Base-by-base conservation (phyloP, 2,888 invertebrate genomes). In the Tenthredo mesomela region DNA sequence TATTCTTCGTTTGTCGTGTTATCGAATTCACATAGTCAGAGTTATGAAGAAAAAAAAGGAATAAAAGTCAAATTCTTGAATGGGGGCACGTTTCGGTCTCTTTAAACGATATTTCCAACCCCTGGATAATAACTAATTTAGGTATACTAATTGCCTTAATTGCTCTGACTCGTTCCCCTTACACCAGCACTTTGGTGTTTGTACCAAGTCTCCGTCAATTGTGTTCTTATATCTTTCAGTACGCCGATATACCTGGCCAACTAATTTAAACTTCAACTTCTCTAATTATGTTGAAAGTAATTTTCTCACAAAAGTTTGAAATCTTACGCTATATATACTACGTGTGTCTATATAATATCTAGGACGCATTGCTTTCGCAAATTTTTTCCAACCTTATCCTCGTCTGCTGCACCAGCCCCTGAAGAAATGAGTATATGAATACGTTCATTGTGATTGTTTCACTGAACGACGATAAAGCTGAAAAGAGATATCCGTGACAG, bases 231-330 rank as follows among this genome's bases (percentile, higher is more conserved):
- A 67, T 67, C 18, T 67, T 25, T 67, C 33, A 15, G 33, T 67
- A 67, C 67, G 33, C 67, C 67, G 67, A 67, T 67, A 67, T 67
- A 67, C 67, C 67, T 33, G 33, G 33, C 12, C 18, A 33, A 0
- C 33, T 67, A 67, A 67, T 67, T 67, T 18, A 67, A 67, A 67
- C 67, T 67, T 67, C 33, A 67, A 67, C 67, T 67, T 67, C 67
- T 33, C 67, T 67, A 67, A 67, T 67, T 67, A 67, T 29, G 67
- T 67, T 33, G 6, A 67, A 67, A 67, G 67, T 67, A 67, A 67
- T 67, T 67, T 67, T 7, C 67, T 33, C 33, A 1, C 18, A 25
- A 67, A 67, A 33, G 33, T 67, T 15, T 67, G 5, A 18, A 67
- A 67, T 33, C 33, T 67, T 67, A 33, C 12, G 33, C 18, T 33